Evolutionary conservation across 2,113 vertebrate genomes (phyloP), one percentile per base, ranked within the genome.

Genomic region (Platysternon megacephalum): DNA sequence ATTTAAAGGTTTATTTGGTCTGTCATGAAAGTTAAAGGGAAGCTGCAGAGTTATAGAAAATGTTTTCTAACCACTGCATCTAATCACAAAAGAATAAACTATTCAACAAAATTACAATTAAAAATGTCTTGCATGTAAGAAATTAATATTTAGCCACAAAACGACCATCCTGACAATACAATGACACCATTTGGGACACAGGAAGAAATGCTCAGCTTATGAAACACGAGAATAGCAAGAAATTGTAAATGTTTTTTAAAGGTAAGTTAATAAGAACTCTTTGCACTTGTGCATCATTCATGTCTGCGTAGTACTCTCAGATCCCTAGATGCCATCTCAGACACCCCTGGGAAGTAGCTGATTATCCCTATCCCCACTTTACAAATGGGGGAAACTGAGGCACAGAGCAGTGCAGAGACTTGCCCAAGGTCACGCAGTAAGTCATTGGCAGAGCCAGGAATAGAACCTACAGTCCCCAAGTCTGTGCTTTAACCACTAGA

Each of bases 191-290:
- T 65, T 4, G 9, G 3, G 0, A 51, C 0, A 0, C 87, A 35
- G 1, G 0, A 89, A 79, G 7, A 81, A 68, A 68, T 68, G 11
- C 93, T 79, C 0, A 0, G 35, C 0, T 22, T 35, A 4, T 10
- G 1, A 0, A 21, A 51, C 0, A 53, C 21, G 42, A 91, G 84
- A 76, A 24, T 52, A 82, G 80, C 74, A 93, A 82, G 82, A 83
- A 1, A 65, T 14, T 35, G 58, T 21, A 13, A 35, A 35, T 13
- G 14, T 8, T 35, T 61, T 21, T 39, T 19, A 68, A 68, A 68
- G 35, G 65, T 39, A 68, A 68, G 35, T n/a, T 17, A 35, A 65
- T 68, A 68, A 68, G 65, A 8, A 68, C 82, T 19, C 26, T 61
- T 51, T 48, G 16, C 29, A 79, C 8, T 48, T 1, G n/a, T n/a